Conservation (phyloP, 2,797 vertebrate species). For the Gouania willdenowi region DNA sequence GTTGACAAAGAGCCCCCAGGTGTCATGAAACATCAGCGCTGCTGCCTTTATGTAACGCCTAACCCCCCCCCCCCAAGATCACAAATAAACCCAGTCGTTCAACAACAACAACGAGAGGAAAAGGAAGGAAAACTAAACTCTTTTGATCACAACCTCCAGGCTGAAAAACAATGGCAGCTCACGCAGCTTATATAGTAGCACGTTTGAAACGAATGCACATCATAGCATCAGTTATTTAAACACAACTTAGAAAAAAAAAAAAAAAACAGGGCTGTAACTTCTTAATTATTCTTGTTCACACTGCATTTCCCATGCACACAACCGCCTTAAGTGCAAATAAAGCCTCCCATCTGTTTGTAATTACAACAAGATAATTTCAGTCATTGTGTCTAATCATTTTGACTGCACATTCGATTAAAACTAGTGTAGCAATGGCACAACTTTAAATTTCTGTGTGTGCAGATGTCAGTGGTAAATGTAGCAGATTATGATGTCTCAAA, state of each 20-base stretch:
- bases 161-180: slow-evolving; percentile 32
- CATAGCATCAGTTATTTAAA: slow-evolving; percentile 95
- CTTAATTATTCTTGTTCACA: slow-evolving; percentile 99
- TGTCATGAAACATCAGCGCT: slow-evolving; percentile 11
- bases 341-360: slow-evolving; percentile 99
- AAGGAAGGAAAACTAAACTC: slow-evolving; percentile 11
- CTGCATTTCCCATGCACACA: slow-evolving; percentile 95
- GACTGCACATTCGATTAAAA: slow-evolving; percentile 99
- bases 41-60: slow-evolving; percentile 15
- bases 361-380: slow-evolving; percentile 99
- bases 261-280: slow-evolving; percentile 90
- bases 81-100: too few relatives aligned
- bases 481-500: slow-evolving; percentile 14
- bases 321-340: slow-evolving; percentile 99
- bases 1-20: slow-evolving; percentile 31
- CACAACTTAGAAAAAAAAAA: slow-evolving; percentile 67
- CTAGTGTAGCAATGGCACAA: slow-evolving; percentile 73
- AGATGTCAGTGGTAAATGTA: slow-evolving; percentile 16
- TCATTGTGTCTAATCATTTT: slow-evolving; percentile 97
- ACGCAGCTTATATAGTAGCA: slow-evolving; percentile 93
- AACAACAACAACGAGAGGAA: too few relatives aligned
- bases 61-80: too few relatives aligned
- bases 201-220: slow-evolving; percentile 97
- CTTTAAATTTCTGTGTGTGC: slow-evolving; percentile 26
- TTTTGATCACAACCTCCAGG: slow-evolving; percentile 14